A percentile compares a stretch with the other conserved stretches of the same genome.
These are phyloP conservation scores for Enteromius mattozi DNA, from an alignment of 2,797 vertebrate species.

Conservation along the genomic window DNA sequence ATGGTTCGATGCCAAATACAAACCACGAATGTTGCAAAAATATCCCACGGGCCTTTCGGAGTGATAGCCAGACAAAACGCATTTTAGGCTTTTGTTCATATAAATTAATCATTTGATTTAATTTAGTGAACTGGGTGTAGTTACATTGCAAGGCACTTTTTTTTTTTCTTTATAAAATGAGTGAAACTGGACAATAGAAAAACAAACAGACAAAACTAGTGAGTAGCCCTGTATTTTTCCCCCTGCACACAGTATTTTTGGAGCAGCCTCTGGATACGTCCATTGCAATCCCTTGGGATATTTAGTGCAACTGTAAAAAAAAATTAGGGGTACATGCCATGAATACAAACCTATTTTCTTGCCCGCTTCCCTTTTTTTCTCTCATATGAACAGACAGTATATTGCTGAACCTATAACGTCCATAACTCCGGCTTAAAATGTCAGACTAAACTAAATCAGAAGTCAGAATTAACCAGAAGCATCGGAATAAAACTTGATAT, in stretches of 20 bases:
- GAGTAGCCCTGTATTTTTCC: neutral
- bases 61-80: neutral
- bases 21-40: neutral
- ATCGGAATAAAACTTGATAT: neutral
- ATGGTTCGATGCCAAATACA: neutral
- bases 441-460: neutral
- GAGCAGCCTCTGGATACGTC: constrained; percentile 19
- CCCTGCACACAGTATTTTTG: constrained; percentile 29
- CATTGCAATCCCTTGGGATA: constrained; percentile 6
- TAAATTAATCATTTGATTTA: neutral
- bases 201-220: neutral
- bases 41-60: neutral
- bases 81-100: neutral
- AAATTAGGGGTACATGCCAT: neutral
- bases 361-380: neutral
- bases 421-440: neutral
- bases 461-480: neutral
- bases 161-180: neutral
- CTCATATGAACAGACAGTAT: neutral
- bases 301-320: constrained; percentile 20
- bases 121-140: neutral
- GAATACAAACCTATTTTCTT: neutral
- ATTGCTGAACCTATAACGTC: neutral
- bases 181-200: neutral
- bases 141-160: neutral